Evolutionary conservation across 1,140 invertebrate genomes (phyloP).

Genomic region (Oryctes rhinoceros): DNA sequence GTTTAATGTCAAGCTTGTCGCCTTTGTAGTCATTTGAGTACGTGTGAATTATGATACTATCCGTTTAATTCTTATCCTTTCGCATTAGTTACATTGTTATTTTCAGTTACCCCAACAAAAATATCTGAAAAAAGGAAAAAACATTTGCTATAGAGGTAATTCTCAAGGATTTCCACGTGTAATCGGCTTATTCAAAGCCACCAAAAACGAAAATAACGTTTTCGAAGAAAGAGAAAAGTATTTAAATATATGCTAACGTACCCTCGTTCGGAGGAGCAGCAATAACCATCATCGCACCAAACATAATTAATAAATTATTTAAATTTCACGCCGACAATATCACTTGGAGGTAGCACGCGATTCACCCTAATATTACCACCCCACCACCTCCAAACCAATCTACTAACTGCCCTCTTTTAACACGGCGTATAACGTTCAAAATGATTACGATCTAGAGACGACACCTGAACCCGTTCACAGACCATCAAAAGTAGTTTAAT

Average conservation of each 20-base stretch:
- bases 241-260: neutral
- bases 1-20: too few species aligned
- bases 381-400: neutral
- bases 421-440: neutral
- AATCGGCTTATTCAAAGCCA: too few species aligned
- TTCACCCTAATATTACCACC: neutral
- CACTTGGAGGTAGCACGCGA: neutral
- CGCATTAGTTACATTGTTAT: too few species aligned
- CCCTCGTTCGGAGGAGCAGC: neutral
- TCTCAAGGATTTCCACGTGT: too few species aligned
- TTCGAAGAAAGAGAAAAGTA: neutral
- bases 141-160: too few species aligned
- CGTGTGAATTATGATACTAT: too few species aligned
- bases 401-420: neutral
- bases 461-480: constrained; percentile 31
- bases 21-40: too few species aligned
- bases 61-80: too few species aligned
- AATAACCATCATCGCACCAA: neutral
- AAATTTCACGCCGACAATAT: neutral
- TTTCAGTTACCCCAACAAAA: too few species aligned
- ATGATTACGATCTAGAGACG: constrained; percentile 4
- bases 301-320: constrained; percentile 16
- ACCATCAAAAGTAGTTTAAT: constrained; percentile 22
- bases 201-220: too few species aligned
- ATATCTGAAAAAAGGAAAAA: too few species aligned